A percentile compares a stretch with the other conserved stretches of the same genome.
These are phyloP conservation scores for Tyrophagus putrescentiae DNA, from an alignment of 1,140 invertebrate genomes.

Conservation along the genomic window DNA sequence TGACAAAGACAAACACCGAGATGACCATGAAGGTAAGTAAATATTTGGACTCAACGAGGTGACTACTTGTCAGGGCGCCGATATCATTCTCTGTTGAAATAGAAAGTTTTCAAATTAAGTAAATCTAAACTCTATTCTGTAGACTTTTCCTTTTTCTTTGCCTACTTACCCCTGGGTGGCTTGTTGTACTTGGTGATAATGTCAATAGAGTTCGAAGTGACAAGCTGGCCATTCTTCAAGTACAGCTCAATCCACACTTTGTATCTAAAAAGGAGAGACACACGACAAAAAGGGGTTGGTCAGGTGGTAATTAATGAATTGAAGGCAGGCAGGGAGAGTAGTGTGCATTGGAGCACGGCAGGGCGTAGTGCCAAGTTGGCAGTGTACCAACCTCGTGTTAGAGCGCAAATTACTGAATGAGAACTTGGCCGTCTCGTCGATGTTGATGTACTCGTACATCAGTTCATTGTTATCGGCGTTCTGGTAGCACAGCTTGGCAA, in stretches of 20 bases:
- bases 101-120: background rate
- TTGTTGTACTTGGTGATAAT: slow-evolving; percentile 25
- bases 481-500: slow-evolving; percentile 68
- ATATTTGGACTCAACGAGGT: slow-evolving; percentile 38
- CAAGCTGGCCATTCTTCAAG: slow-evolving; percentile 25
- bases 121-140: background rate
- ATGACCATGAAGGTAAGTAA: slow-evolving; percentile 71
- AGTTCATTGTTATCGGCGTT: slow-evolving; percentile 33
- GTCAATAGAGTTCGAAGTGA: slow-evolving; percentile 26
- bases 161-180: slow-evolving; percentile 16
- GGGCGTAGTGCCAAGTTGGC: too few species aligned
- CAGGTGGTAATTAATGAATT: too few species aligned
- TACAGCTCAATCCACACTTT: slow-evolving; percentile 27
- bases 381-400: slow-evolving; percentile 45
- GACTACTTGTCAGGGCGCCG: slow-evolving; percentile 57
- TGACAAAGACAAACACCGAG: slow-evolving; percentile 64
- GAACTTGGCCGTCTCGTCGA: slow-evolving; percentile 55
- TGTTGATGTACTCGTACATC: slow-evolving; percentile 60
- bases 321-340: too few species aligned
- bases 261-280: slow-evolving; percentile 22
- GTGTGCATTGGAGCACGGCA: too few species aligned
- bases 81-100: slow-evolving; percentile 46
- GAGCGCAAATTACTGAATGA: slow-evolving; percentile 54
- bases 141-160: slow-evolving; percentile 13
- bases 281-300: too few species aligned